Conservation (phyloP, 1,140 invertebrate species). For the Lordiphosa collinella region DNA sequence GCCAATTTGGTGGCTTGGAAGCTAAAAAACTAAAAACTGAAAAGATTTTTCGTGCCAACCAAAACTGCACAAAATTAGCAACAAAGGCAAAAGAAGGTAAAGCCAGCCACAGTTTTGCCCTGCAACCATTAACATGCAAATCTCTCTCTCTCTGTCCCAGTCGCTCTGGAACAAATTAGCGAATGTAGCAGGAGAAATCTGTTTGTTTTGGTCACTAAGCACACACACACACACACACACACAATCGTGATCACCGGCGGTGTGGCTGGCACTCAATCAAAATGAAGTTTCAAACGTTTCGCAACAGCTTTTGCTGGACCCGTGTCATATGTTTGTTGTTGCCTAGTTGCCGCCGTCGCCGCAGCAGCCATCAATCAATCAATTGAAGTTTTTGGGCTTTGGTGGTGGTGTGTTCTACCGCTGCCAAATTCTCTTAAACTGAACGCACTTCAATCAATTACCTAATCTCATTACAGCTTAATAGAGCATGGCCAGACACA, state of each 20-base stretch:
- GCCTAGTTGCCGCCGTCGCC: background rate
- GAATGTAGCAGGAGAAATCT: constrained; percentile 39
- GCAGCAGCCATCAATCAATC: constrained; percentile 48
- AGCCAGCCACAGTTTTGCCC: constrained; percentile 1
- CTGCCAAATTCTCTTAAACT: constrained; percentile 28
- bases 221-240: background rate
- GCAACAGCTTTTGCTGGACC: constrained; percentile 4
- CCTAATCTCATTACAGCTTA: constrained; percentile 74
- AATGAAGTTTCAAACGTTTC: constrained; percentile 33
- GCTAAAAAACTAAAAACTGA: constrained; percentile 18
- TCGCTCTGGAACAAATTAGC: constrained; percentile 32
- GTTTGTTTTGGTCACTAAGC: constrained; percentile 32
- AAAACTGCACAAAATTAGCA: constrained; percentile 19
- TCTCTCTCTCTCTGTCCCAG: constrained; percentile 10
- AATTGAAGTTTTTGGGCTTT: constrained; percentile 39
- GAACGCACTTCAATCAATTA: constrained; percentile 64
- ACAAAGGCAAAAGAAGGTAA: constrained; percentile 1
- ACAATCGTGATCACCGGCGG: background rate
- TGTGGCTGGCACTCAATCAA: constrained; percentile 33
- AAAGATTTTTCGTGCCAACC: constrained; percentile 11
- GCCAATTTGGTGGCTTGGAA: constrained; percentile 11
- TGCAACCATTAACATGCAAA: constrained; percentile 43
- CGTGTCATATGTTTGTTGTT: background rate
- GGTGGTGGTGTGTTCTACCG: constrained; percentile 5
- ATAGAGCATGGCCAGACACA: constrained; percentile 55